Conservation (phyloP, 2,797 vertebrate genomes). For the Kryptopterus vitreolus region DNA sequence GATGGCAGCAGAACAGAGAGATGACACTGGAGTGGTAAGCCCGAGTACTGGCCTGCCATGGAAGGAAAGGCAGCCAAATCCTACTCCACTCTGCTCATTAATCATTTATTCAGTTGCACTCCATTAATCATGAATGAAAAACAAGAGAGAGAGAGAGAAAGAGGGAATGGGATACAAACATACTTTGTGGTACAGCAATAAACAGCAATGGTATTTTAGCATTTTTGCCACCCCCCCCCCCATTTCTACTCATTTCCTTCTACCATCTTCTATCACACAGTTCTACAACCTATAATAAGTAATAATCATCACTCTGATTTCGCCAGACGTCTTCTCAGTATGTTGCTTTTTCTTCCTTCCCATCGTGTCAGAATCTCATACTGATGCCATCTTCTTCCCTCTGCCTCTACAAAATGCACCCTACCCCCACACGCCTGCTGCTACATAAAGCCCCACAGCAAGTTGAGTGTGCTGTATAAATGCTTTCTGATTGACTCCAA, state of each 20-base stretch:
- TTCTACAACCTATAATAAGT: slow-evolving; percentile 14
- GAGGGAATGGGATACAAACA: slow-evolving; percentile 1
- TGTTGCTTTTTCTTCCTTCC: slow-evolving; percentile 2
- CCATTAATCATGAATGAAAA: slow-evolving; percentile 77
- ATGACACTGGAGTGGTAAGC: slow-evolving; percentile 44
- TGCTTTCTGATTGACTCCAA: slow-evolving; percentile 51
- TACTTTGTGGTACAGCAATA: background rate
- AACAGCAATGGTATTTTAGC: slow-evolving; percentile 7
- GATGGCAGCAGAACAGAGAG: slow-evolving; percentile 40
- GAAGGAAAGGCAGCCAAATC: slow-evolving; percentile 43
- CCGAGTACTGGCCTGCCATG: slow-evolving; percentile 36
- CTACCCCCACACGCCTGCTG: slow-evolving; percentile 36
- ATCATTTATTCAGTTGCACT: slow-evolving; percentile 76
- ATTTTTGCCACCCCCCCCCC: background rate
- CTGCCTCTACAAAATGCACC: slow-evolving; percentile 37
- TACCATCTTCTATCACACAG: background rate
- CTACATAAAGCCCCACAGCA: slow-evolving; percentile 44
- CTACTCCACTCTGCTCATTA: slow-evolving; percentile 61
- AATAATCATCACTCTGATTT: slow-evolving; percentile 13
- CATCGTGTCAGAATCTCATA: slow-evolving; percentile 20
- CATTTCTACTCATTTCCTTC: background rate
- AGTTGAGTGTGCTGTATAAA: slow-evolving; percentile 42
- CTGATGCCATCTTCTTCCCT: slow-evolving; percentile 28
- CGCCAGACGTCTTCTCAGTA: background rate
- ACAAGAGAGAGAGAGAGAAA: slow-evolving; percentile 53